Conservation (phyloP, 2,888 invertebrate species). For the Pediacus dermestoides region DNA sequence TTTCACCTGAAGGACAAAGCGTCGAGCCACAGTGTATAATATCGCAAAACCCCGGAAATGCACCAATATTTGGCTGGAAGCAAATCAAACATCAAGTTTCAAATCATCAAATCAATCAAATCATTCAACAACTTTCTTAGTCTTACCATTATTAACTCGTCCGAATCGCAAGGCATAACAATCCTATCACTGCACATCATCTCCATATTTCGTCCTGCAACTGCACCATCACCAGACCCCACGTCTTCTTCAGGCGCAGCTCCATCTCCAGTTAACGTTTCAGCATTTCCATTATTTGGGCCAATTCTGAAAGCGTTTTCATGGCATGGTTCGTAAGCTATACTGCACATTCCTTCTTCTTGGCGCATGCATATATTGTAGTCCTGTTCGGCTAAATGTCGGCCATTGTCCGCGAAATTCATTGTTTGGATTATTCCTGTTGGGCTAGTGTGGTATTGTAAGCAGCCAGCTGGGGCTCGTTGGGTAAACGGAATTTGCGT, state of each 20-base stretch:
- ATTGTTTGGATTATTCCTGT: conserved; percentile 67
- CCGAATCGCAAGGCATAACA: conserved; percentile 79
- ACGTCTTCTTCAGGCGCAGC: conserved; percentile 10
- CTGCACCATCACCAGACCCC: conserved; percentile 42
- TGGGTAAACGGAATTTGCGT: conserved; percentile 74
- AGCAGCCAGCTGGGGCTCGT: conserved; percentile 72
- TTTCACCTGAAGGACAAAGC: conserved; percentile 59
- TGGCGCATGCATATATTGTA: conserved; percentile 74
- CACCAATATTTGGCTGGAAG: conserved; percentile 45
- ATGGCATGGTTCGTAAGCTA: conserved; percentile 73
- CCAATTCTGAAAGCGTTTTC: conserved; percentile 74
- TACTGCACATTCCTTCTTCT: conserved; percentile 68
- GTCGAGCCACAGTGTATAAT: conserved; percentile 75
- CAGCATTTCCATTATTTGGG: conserved; percentile 36
- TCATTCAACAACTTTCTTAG: conserved; percentile 5
- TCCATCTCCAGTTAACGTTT: conserved; percentile 15
- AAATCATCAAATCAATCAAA: conserved; percentile 2
- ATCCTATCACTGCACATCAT: conserved; percentile 67
- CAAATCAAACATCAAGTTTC: not conserved
- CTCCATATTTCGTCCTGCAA: conserved; percentile 29
- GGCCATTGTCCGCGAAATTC: conserved; percentile 78
- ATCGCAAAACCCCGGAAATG: conserved; percentile 63
- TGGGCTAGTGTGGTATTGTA: conserved; percentile 62
- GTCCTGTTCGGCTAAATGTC: conserved; percentile 74
- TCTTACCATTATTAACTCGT: conserved; percentile 74